Evolutionary conservation across 2,797 vertebrate species (phyloP).

Genomic region (Sitta carolinensis): DNA sequence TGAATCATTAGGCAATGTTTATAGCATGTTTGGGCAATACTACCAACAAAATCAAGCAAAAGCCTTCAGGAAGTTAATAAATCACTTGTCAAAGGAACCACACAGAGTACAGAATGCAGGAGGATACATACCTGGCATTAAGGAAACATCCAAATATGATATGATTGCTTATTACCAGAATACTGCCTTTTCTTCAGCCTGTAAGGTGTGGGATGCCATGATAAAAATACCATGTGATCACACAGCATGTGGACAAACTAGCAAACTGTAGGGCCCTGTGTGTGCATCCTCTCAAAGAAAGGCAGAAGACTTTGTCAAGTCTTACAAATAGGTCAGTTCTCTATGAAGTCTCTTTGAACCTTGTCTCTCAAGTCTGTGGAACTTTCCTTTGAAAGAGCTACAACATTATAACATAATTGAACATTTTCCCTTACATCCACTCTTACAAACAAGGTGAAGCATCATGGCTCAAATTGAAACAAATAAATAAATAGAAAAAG

Average conservation of each 20-base stretch:
- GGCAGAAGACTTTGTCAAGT: not conserved
- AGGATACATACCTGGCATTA: not conserved
- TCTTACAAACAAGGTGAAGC: not conserved
- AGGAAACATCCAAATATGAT: not conserved
- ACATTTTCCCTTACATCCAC: not conserved
- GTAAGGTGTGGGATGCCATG: not conserved
- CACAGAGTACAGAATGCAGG: not conserved
- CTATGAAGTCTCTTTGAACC: not conserved
- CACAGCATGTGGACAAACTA: not conserved
- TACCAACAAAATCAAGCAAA: not conserved
- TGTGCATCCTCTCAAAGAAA: not conserved
- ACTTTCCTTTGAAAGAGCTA: not conserved
- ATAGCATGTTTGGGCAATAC: not conserved
- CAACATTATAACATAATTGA: not conserved
- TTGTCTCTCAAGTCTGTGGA: not conserved
- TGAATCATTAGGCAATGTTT: not conserved
- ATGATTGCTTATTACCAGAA: not conserved
- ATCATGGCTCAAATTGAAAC: not conserved
- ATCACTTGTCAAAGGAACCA: not conserved
- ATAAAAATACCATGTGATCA: not conserved
- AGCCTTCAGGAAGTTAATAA: not conserved
- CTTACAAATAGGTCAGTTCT: not conserved
- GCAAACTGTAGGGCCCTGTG: not conserved
- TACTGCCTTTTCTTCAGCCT: not conserved
- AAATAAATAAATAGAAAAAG: not conserved